Conservation (phyloP, 2,797 vertebrate species). For the Calcarius lapponicus region DNA sequence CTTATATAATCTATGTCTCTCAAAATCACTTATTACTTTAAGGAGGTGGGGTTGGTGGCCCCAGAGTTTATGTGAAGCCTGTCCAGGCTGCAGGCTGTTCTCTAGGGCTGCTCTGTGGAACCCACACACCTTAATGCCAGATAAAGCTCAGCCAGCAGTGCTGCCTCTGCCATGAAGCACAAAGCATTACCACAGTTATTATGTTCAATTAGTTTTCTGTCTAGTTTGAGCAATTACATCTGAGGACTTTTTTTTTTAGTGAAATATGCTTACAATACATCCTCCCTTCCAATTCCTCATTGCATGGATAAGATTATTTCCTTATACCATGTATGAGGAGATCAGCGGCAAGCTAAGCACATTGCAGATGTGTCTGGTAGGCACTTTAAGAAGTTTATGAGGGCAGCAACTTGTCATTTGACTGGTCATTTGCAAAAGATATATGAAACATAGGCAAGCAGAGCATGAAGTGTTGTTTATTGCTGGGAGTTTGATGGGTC, state of each 20-base stretch:
- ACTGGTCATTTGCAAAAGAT: slow-evolving; percentile 29
- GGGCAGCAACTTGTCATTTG: slow-evolving; percentile 1
- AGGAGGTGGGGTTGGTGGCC: background rate
- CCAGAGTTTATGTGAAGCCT: background rate
- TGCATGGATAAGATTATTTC: background rate
- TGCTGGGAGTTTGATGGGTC: background rate
- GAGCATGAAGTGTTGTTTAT: slow-evolving; percentile 6
- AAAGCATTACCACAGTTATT: slow-evolving; percentile 12
- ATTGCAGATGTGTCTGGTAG: background rate
- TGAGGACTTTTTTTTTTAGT: background rate
- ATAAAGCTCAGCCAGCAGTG: background rate
- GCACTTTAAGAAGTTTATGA: slow-evolving; percentile 45
- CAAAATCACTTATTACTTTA: background rate
- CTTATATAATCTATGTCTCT: background rate
- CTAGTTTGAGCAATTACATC: slow-evolving; percentile 39
- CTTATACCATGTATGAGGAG: background rate
- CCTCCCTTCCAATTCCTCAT: slow-evolving; percentile 1
- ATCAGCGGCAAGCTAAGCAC: background rate
- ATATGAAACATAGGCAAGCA: background rate
- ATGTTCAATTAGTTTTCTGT: slow-evolving; percentile 45
- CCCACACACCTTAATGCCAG: background rate
- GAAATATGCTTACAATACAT: background rate
- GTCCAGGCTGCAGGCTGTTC: background rate
- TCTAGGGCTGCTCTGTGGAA: background rate
- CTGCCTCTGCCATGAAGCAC: background rate